A percentile compares a stretch with the other conserved stretches of the same genome.
phyloP scores from a whole-genome alignment of 2,888 invertebrate genomes.

The Hedychridium roseum region DNA sequence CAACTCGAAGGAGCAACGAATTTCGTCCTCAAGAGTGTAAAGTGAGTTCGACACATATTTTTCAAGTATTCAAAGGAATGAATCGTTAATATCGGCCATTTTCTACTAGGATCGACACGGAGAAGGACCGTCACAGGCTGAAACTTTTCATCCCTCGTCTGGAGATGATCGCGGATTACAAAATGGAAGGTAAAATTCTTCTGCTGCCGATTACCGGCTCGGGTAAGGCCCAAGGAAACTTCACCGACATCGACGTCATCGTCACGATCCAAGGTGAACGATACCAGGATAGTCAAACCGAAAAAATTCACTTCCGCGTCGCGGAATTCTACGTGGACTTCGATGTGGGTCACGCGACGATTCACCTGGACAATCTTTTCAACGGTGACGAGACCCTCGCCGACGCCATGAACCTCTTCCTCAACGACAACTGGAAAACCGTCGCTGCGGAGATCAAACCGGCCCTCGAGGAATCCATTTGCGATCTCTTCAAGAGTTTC shows the following conservation, averaged over 20 bases:
- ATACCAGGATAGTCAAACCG: conserved; percentile 55
- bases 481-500: conserved; percentile 68
- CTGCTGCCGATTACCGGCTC: conserved; percentile 78
- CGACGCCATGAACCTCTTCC: conserved; percentile 76
- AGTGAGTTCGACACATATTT: conserved; percentile 63
- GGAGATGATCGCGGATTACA: conserved; percentile 72
- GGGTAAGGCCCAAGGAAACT: conserved; percentile 74
- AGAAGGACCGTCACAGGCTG: conserved; percentile 69
- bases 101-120: conserved; percentile 66
- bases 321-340: conserved; percentile 74
- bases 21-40: conserved; percentile 72
- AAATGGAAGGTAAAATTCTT: conserved; percentile 74
- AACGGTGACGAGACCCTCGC: conserved; percentile 72
- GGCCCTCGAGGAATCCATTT: conserved; percentile 72
- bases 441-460: conserved; percentile 76
- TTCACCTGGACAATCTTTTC: conserved; percentile 77
- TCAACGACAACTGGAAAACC: conserved; percentile 81
- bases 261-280: conserved; percentile 71
- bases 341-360: conserved; percentile 71
- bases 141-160: conserved; percentile 73
- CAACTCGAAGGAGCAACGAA: conserved; percentile 72
- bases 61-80: not conserved
- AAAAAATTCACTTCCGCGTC: conserved; percentile 67
- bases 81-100: not conserved
- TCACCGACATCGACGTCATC: conserved; percentile 73